Percentiles rank a stretch among this genome's conserved stretches.
phyloP scores from a whole-genome alignment of 2,888 invertebrate species.

The Pristionchus arcanus region DNA sequence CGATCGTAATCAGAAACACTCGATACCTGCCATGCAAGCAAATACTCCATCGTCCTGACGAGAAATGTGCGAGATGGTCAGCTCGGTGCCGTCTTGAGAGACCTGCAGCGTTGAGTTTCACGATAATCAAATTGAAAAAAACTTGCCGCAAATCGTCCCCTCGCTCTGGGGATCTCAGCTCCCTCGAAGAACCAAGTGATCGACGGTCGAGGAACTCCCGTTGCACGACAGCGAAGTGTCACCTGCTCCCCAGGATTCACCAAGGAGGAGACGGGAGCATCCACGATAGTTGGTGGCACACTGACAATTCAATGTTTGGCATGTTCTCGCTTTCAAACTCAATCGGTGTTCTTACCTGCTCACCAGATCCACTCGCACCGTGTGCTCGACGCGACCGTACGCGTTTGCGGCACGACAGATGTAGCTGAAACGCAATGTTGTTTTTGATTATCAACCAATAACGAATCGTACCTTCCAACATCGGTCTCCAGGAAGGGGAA shows the following conservation, averaged over 20 bases:
- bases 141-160: slow-evolving; percentile 80
- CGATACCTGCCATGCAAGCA: slow-evolving; percentile 76
- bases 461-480: slow-evolving; percentile 66
- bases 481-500: slow-evolving; percentile 77
- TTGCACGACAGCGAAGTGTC: slow-evolving; percentile 89
- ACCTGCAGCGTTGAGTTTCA: slow-evolving; percentile 58
- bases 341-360: slow-evolving; percentile 55
- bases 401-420: slow-evolving; percentile 79
- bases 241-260: slow-evolving; percentile 80
- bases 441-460: neutral
- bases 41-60: slow-evolving; percentile 74
- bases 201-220: slow-evolving; percentile 89
- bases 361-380: slow-evolving; percentile 62
- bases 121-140: neutral
- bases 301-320: neutral
- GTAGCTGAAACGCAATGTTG: slow-evolving; percentile 64
- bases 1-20: too few relatives aligned
- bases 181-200: slow-evolving; percentile 91
- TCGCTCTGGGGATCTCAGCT: slow-evolving; percentile 72
- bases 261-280: neutral
- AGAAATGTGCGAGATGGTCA: slow-evolving; percentile 70
- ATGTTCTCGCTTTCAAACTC: too few relatives aligned
- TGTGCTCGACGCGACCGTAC: slow-evolving; percentile 67
- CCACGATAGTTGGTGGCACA: slow-evolving; percentile 34
- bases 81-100: slow-evolving; percentile 73